Evolutionary conservation across 2,888 invertebrate species (phyloP), one percentile per base, ranked within the genome.

Genomic region (Nomada ferruginata): DNA sequence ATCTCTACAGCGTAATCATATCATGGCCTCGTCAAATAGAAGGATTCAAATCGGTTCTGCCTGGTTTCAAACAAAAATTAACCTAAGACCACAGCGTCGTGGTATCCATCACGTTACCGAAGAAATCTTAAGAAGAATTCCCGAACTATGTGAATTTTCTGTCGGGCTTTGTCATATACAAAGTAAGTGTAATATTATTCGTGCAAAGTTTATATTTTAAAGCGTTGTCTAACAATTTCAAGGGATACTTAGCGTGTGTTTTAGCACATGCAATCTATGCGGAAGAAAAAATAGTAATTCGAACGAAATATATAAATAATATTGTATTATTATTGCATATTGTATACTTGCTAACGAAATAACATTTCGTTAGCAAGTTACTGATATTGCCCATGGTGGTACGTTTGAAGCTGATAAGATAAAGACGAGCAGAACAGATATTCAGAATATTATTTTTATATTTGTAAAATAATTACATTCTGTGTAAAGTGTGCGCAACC

Each of bases 11-110:
- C 74, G 74, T 71, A 26, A 66, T 82, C 83, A 75, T 83, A 84
- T 82, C 96, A 97, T 97, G 97, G 97, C 97, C 96, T 97, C 97
- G 95, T 97, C 97, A 95, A 95, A 95, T 93, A 94, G 95, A 94
- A 98, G 97, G 94, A 97, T 98, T 95, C 98, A 98, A 96, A 97
- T 97, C 94, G 98, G 98, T 95, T 97, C 98, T 94, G 98, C 98
- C 95, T 99, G 99, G 99, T 98, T 98, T 96, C 99, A 99, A 95
- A 97, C 97, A 95, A 98, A 98, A 95, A 97, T 99, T 94, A 98
- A 98, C 95, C 96, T 99, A 94, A 96, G 98, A 94, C 98, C 98
- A 92, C 98, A 98, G 95, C 98, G 98, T 95, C 96, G 99, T 94
- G 99, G 99, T 93, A 98, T 99, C 94, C 99, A 99, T 95, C 96